Evolutionary conservation across 2,113 vertebrate genomes (phyloP), one percentile per base, ranked within the genome.

Genomic region (Oncorhynchus clarkii): DNA sequence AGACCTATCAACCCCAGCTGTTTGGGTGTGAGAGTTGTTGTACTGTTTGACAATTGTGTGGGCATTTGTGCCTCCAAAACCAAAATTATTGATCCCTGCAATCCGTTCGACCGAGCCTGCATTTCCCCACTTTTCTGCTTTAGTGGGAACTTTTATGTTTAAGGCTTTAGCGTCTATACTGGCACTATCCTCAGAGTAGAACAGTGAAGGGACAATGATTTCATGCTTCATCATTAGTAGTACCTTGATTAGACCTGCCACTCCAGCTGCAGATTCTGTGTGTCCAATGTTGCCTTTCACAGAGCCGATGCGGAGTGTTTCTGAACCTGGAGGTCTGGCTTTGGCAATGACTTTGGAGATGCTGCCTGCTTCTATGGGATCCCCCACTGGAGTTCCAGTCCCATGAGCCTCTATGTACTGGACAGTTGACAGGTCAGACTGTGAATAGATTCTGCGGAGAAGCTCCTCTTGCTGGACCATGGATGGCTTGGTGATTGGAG

Each of bases 221-320:
- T 92, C 90, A 57, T 95, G 91, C 72, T 93, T 93, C 94, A 95
- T 95, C 95, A 96, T 96, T 20, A 96, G 82, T 3, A 96, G 94
- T 70, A 96, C 92, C 86, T 96, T 96, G 76, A 96, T 95, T 26
- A 96, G 89, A 26, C 86, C 93, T 0, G 94, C 95, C 59, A 93
- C 91, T 45, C 95, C 94, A 6, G 94, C 92, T n/a, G 95, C 94
- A 22, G 95, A 96, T 82, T 96, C 94, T 0, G 93, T 93, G 76
- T 95, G 93, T 75, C 96, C 95, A 72, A 96, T 95, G 83, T 97
- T 96, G 73, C 95, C 87, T 91, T 96, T 97, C 67, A 97, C 93
- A 3, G 96, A 97, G n/a, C 95, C 96, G 0, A 96, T 92, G 72
- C 82, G 80, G 31, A 97, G 92, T 24, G 76, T 3, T 5, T 89